phyloP scores from a whole-genome alignment of 2,888 invertebrate genomes.

The Drosophila differens region DNA sequence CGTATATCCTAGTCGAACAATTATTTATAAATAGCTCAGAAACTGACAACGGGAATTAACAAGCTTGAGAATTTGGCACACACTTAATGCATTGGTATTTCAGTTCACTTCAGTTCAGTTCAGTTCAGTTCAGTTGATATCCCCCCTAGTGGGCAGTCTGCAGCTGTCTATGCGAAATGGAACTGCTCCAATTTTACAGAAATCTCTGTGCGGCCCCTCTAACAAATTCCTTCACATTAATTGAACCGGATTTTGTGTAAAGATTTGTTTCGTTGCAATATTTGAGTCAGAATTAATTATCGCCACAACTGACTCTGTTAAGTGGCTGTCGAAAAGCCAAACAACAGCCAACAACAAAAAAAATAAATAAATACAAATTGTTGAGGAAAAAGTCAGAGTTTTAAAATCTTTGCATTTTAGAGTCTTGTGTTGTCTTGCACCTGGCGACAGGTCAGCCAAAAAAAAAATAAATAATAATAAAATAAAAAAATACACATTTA shows the following conservation, averaged over 20 bases:
- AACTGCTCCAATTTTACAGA: slow-evolving; percentile 70
- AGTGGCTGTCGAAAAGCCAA: slow-evolving; percentile 73
- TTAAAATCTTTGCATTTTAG: slow-evolving; percentile 59
- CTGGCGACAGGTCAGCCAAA: slow-evolving; percentile 73
- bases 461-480: slow-evolving; percentile 22
- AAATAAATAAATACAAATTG: slow-evolving; percentile 19
- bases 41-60: slow-evolving; percentile 77
- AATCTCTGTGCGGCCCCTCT: slow-evolving; percentile 49
- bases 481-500: slow-evolving; percentile 7
- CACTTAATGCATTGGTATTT: slow-evolving; percentile 56
- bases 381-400: slow-evolving; percentile 64
- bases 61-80: slow-evolving; percentile 69
- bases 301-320: slow-evolving; percentile 63
- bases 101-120: slow-evolving; percentile 19
- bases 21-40: slow-evolving; percentile 67
- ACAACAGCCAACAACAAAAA: slow-evolving; percentile 19
- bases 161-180: slow-evolving; percentile 69
- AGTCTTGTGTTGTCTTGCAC: slow-evolving; percentile 67
- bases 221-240: slow-evolving; percentile 67
- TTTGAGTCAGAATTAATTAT: slow-evolving; percentile 74
- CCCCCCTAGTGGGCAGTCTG: slow-evolving; percentile 37
- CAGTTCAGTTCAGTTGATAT: slow-evolving; percentile 16
- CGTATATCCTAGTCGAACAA: slow-evolving; percentile 35
- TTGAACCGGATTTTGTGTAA: slow-evolving; percentile 69
- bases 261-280: slow-evolving; percentile 38